Percentiles rank a stretch among this genome's conserved stretches.
These are phyloP conservation scores for Scaptomyza hsui DNA, from an alignment of 1,140 invertebrate species.

Conservation along the genomic window DNA sequence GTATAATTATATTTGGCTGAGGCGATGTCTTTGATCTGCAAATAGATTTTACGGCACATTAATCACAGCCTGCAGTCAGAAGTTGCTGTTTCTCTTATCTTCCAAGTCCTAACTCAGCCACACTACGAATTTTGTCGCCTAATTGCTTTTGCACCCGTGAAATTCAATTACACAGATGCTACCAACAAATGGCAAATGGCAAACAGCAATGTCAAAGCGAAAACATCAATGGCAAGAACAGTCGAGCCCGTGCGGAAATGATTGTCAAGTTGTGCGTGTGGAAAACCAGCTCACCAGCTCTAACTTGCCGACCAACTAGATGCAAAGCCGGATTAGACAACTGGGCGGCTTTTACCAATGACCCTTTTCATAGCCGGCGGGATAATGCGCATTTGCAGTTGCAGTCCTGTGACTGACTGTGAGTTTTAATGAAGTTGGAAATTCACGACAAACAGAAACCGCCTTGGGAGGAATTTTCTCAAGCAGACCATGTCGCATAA, in stretches of 20 bases:
- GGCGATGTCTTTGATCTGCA: constrained; percentile 91
- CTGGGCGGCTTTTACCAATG: constrained; percentile 17
- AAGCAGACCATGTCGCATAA: constrained; percentile 11
- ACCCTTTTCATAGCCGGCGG: constrained; percentile 4
- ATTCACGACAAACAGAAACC: not conserved
- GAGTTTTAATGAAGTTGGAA: not conserved
- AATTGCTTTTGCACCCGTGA: constrained; percentile 63
- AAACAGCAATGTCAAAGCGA: not conserved
- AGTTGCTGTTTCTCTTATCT: not conserved
- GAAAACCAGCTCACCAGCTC: constrained; percentile 3
- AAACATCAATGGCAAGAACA: not conserved
- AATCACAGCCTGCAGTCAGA: constrained; percentile 26
- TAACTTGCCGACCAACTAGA: not conserved
- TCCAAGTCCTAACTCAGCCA: constrained; percentile 3
- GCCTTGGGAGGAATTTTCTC: not conserved
- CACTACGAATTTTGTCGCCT: not conserved
- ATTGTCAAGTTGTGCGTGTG: constrained; percentile 44
- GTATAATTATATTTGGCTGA: constrained; percentile 92
- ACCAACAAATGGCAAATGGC: constrained; percentile 19
- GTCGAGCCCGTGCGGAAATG: constrained; percentile 56
- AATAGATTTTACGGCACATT: constrained; percentile 39
- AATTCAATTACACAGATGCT: constrained; percentile 63
- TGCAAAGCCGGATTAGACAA: constrained; percentile 9
- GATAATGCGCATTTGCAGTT: not conserved
- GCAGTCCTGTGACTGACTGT: not conserved